Conservation (phyloP, 2,113 vertebrate species). For the Dasyornis broadbenti region DNA sequence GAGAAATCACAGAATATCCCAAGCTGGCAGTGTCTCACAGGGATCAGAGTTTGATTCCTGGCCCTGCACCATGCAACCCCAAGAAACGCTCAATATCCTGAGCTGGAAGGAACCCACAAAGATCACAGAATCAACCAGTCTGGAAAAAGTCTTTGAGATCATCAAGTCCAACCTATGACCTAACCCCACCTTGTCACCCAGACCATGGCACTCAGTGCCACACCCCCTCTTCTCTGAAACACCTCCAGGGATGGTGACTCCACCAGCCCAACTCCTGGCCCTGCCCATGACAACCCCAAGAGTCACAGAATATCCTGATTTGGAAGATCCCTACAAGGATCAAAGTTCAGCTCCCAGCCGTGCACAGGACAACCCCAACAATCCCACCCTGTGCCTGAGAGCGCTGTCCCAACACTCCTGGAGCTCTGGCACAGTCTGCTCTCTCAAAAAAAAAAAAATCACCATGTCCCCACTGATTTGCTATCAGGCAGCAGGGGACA, state of each 20-base stretch:
- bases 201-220: neutral
- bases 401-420: neutral
- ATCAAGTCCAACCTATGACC: accelerated
- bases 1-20: neutral
- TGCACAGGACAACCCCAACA: neutral
- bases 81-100: neutral
- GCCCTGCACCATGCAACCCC: neutral
- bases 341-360: neutral
- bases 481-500: neutral
- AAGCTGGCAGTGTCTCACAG: neutral
- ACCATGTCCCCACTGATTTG: neutral
- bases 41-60: neutral
- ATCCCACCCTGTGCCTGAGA: neutral
- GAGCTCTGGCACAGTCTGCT: neutral
- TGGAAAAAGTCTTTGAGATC: neutral
- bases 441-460: neutral
- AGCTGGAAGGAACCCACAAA: neutral
- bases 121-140: neutral
- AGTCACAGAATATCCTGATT: neutral
- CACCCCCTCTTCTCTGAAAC: neutral
- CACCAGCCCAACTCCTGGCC: neutral
- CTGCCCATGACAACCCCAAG: neutral
- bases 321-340: neutral
- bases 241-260: neutral
- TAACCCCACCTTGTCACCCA: neutral